Base-by-base conservation (phyloP, 30 jellyfish, hydroid and myxozoan genomes). In the Chrysaora quinquecirrha region DNA sequence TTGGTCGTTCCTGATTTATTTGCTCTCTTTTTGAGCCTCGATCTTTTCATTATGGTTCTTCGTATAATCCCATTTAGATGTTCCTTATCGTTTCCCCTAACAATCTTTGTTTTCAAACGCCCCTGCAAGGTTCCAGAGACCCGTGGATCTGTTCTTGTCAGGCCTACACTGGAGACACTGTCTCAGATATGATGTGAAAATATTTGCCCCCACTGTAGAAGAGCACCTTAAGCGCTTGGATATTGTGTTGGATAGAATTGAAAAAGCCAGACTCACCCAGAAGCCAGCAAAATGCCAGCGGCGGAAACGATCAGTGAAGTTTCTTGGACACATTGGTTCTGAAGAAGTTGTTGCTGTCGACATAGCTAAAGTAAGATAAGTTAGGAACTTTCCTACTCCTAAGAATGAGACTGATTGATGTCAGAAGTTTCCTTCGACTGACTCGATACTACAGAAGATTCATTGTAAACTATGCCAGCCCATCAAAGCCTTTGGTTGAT, bases 321-420 rank as follows among this genome's bases (percentile, higher is more conserved):
- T 61, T 74, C 95, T 84, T 56, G 95, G 89, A n/a, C 95, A 71
- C 34, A 72, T 73, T 22, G 75, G 72, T n/a, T 71, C 89, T 10
- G 35, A 7, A 35, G 64, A 61, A 10, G 89, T 89, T 16, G 63
- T 71, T 3, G 10, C 84, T 19, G 83, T 43, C 48, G 95, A 84
- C 34, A 63, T 58, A 34, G 75, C 83, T 3, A 80, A 80, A 32
- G 83, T 67, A 28, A 62, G 48, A 20, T 38, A 74, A 29, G 77
- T 80, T 19, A 46, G 30, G 14, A 24, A 28, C 16, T 80, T 80
- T 34, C 90, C 85, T 30, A 23, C 38, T 4, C 90, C 90, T 6
- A 48, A 80, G 38, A 80, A 64, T 27, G 6, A 21, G 22, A 64
- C 83, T 2, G 75, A n/a, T n/a, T n/a, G n/a, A 80, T 61, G 83